Evolutionary conservation across 1,140 invertebrate genomes (phyloP).

Genomic region (Hermetia illucens): DNA sequence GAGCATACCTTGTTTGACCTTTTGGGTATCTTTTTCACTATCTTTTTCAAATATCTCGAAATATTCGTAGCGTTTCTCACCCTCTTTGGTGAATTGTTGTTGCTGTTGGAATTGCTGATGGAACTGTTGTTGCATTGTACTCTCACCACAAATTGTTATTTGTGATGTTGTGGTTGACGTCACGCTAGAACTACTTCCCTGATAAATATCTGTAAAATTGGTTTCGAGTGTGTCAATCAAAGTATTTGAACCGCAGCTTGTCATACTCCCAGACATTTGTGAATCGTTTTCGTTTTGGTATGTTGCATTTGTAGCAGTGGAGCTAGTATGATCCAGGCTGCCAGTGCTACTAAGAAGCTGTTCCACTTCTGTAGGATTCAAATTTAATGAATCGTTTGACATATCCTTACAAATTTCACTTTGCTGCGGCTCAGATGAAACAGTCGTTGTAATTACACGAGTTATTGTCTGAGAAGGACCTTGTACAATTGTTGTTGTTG

Average conservation of each 20-base stretch:
- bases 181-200: no score
- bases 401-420: conserved; percentile 20
- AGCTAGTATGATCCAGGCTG: conserved; percentile 53
- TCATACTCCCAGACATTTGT: conserved; percentile 65
- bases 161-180: no score
- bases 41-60: conserved; percentile 1
- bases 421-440: conserved; percentile 30
- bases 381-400: conserved; percentile 24
- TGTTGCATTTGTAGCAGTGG: conserved; percentile 65
- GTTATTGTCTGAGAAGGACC: conserved; percentile 32
- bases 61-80: neutral
- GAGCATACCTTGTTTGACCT: neutral
- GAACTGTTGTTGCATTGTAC: neutral
- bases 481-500: conserved; percentile 10
- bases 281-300: conserved; percentile 71
- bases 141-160: neutral
- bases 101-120: neutral
- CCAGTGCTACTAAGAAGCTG: conserved; percentile 51
- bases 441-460: conserved; percentile 34
- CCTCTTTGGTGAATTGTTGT: neutral
- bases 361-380: conserved; percentile 34
- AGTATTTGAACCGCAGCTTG: conserved; percentile 37
- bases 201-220: neutral
- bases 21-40: neutral
- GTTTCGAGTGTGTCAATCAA: conserved; percentile 23